phyloP scores from a whole-genome alignment of 2,888 invertebrate genomes.

The Chloroclysta siterata region DNA sequence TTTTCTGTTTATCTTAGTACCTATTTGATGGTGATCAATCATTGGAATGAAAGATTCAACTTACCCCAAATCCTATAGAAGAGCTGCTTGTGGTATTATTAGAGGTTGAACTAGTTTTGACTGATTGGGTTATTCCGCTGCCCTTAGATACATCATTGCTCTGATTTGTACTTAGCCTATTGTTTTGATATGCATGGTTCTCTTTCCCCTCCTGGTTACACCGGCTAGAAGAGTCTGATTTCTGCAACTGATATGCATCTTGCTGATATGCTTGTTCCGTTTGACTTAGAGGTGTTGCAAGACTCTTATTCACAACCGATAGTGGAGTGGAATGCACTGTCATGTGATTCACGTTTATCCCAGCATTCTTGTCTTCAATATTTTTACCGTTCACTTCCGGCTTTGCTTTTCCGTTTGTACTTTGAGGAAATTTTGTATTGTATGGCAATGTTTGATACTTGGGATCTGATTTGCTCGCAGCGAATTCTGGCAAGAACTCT shows the following conservation, averaged over 20 bases:
- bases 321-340: constrained; percentile 83
- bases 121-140: constrained; percentile 59
- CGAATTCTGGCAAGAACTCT: constrained; percentile 88
- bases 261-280: constrained; percentile 82
- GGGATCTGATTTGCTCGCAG: constrained; percentile 93
- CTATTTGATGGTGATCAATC: not conserved
- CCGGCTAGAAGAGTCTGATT: constrained; percentile 80
- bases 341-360: constrained; percentile 80
- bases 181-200: constrained; percentile 82
- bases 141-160: constrained; percentile 68
- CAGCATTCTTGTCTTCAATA: constrained; percentile 73
- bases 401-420: constrained; percentile 73
- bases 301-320: constrained; percentile 86
- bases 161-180: constrained; percentile 78
- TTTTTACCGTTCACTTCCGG: constrained; percentile 70
- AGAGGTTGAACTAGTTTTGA: constrained; percentile 76
- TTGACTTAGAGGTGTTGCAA: constrained; percentile 87
- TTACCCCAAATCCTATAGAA: constrained; percentile 80
- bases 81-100: constrained; percentile 73
- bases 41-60: constrained; percentile 38
- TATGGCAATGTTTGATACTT: constrained; percentile 97
- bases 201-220: constrained; percentile 83
- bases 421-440: constrained; percentile 93
- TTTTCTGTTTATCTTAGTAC: not conserved
- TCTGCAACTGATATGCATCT: constrained; percentile 83